Percentiles rank a stretch among this genome's conserved stretches.
These are phyloP conservation scores for Lophotis ruficrista DNA, from an alignment of 2,113 vertebrate species.

Conservation along the genomic window DNA sequence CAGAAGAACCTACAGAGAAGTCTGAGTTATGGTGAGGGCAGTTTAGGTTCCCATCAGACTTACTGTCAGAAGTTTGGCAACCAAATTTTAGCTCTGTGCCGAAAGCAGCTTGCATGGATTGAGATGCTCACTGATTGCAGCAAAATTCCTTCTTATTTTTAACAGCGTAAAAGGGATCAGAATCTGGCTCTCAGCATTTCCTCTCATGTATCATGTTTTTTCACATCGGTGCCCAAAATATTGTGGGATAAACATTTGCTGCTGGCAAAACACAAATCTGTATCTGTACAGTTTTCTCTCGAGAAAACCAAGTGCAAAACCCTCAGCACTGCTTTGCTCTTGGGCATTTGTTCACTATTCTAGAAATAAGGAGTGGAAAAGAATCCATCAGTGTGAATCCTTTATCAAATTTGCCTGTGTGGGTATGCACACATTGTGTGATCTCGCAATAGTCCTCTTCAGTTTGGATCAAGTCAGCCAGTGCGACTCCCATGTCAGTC, in stretches of 20 bases:
- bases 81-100: not conserved
- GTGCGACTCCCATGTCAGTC: accelerated
- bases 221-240: slow-evolving; percentile 17
- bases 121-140: not conserved
- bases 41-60: not conserved
- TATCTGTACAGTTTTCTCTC: not conserved
- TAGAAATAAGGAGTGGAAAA: slow-evolving; percentile 29
- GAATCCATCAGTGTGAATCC: not conserved
- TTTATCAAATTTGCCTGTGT: not conserved
- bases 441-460: not conserved
- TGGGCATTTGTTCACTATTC: slow-evolving; percentile 4
- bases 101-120: not conserved
- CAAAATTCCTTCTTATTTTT: not conserved
- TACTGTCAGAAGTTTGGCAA: not conserved
- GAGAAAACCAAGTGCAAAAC: not conserved
- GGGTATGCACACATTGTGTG: not conserved
- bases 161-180: not conserved
- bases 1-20: not conserved
- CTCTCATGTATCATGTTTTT: slow-evolving; percentile 1
- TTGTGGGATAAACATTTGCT: slow-evolving; percentile 8
- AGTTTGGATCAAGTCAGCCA: not conserved
- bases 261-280: not conserved
- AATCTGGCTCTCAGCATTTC: not conserved
- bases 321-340: not conserved
- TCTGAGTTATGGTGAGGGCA: not conserved